These are phyloP conservation scores for Lophotriccus pileatus DNA, from an alignment of 2,797 vertebrate species.

Conservation along the genomic window DNA sequence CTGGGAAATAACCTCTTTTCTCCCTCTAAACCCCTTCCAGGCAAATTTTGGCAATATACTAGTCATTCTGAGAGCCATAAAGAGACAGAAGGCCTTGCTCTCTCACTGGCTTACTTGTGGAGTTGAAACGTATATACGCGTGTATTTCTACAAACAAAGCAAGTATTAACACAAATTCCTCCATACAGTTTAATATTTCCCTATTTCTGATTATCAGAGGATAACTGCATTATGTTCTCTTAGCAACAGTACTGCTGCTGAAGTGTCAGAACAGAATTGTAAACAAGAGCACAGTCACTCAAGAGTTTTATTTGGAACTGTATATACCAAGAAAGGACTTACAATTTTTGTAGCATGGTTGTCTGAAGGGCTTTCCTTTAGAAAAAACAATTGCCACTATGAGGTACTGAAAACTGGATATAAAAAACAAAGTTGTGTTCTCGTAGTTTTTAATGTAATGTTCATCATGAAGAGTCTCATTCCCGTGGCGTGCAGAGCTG, in stretches of 20 bases:
- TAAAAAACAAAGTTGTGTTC: conserved; percentile 96
- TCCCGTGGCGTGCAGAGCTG: conserved; percentile 65
- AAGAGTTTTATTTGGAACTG: neutral
- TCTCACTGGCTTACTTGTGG: neutral
- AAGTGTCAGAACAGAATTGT: neutral
- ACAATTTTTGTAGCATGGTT: conserved; percentile 97
- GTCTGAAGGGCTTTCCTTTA: conserved; percentile 97
- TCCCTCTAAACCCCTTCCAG: neutral
- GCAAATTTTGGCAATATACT: neutral
- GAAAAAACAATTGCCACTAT: conserved; percentile 95
- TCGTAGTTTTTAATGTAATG: conserved; percentile 91
- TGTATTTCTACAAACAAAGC: neutral
- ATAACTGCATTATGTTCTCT: neutral
- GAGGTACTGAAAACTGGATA: conserved; percentile 98
- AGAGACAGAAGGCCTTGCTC: neutral
- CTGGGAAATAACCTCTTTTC: neutral
- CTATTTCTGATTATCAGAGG: neutral
- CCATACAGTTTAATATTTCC: neutral
- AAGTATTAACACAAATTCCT: neutral
- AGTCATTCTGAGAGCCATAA: neutral
- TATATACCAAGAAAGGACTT: conserved; percentile 51
- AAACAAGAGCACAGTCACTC: neutral
- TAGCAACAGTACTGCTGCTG: neutral
- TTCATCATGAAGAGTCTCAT: conserved; percentile 78
- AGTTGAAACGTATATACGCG: neutral